Evolutionary conservation across 2,797 vertebrate species (phyloP).

Genomic region (Cuculus canorus): DNA sequence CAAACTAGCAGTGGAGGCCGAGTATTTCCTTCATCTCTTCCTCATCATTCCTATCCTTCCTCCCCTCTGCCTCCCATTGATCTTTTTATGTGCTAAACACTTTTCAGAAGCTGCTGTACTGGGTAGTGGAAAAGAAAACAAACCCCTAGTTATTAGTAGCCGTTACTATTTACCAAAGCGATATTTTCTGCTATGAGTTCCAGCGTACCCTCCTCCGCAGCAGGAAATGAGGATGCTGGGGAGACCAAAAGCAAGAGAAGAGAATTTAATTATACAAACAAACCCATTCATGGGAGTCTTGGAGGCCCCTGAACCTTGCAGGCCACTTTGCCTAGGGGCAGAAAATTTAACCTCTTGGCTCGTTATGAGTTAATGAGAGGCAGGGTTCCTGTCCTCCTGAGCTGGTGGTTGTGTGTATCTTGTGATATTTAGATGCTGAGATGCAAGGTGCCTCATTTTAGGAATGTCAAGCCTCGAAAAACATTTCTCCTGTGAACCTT

Average conservation of each 20-base stretch:
- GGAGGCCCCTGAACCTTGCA: background rate
- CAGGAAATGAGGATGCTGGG: slow-evolving; percentile 36
- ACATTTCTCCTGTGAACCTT: background rate
- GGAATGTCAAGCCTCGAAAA: background rate
- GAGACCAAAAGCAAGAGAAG: background rate
- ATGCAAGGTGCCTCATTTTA: accelerated
- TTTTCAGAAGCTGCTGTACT: slow-evolving; percentile 21
- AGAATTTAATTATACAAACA: background rate
- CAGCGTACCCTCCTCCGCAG: slow-evolving; percentile 32
- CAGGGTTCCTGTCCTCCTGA: background rate
- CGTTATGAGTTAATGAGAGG: background rate
- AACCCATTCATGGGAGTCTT: background rate
- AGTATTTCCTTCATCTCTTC: background rate
- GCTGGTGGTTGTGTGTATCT: background rate
- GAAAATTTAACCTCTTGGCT: background rate
- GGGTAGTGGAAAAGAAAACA: slow-evolving; percentile 47
- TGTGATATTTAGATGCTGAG: background rate
- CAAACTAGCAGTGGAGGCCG: background rate
- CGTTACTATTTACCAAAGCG: slow-evolving; percentile 1
- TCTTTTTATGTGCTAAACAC: background rate
- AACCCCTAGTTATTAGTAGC: background rate
- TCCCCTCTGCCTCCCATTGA: background rate
- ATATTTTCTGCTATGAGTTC: background rate
- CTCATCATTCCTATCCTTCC: background rate
- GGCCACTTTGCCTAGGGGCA: background rate